Evolutionary conservation across 2,888 invertebrate species (phyloP).

Genomic region (Luperina testacea): DNA sequence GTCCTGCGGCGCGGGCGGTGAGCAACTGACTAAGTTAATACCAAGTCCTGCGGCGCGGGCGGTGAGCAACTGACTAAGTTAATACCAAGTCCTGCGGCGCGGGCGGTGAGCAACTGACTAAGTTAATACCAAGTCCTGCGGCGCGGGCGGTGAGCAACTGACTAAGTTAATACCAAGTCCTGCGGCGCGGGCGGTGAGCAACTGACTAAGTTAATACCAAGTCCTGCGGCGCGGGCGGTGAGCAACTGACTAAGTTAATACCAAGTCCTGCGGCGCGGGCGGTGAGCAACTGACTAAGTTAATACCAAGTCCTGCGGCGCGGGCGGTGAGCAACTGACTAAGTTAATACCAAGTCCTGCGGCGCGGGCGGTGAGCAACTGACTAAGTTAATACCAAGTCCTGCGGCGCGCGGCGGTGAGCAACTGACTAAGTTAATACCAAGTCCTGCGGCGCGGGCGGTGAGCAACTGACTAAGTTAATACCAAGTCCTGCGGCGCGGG

Average conservation of each 20-base stretch:
- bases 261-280: not conserved
- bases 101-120: conserved; percentile 1
- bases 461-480: conserved; percentile 9
- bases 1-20: conserved; percentile 1
- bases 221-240: conserved; percentile 1
- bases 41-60: not conserved
- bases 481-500: not conserved
- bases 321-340: conserved; percentile 1
- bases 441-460: conserved; percentile 5
- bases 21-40: conserved; percentile 11
- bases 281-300: conserved; percentile 12
- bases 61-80: conserved; percentile 12
- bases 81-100: not conserved
- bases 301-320: not conserved
- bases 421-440: conserved; percentile 8
- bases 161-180: conserved; percentile 9
- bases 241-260: conserved; percentile 11
- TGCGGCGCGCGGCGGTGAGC: not conserved
- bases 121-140: conserved; percentile 7
- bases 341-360: conserved; percentile 7
- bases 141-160: not conserved
- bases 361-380: not conserved
- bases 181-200: not conserved
- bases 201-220: conserved; percentile 13
- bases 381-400: conserved; percentile 9